Conservation (phyloP, 2,888 invertebrate genomes). For the Acrocera orbiculus region DNA sequence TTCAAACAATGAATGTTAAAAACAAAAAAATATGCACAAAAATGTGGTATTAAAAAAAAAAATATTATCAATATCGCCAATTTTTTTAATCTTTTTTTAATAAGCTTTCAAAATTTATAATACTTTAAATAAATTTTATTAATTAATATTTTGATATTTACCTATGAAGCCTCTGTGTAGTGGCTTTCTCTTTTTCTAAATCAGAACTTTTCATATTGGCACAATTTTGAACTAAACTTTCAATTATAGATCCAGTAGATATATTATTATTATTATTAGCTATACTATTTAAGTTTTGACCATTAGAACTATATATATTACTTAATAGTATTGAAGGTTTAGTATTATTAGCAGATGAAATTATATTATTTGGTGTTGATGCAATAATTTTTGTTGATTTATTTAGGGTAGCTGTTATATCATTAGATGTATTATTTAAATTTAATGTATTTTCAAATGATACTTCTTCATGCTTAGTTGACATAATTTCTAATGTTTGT, state of each 20-base stretch:
- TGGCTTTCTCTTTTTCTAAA: constrained; percentile 21
- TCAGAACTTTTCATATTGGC: constrained; percentile 22
- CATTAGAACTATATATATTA: neutral
- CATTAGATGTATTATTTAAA: constrained; percentile 1
- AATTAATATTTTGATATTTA: no score
- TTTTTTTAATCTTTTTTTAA: neutral
- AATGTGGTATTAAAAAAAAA: no score
- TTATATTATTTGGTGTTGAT: constrained; percentile 4
- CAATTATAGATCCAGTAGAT: constrained; percentile 12
- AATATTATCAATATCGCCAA: neutral
- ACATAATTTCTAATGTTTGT: constrained; percentile 36
- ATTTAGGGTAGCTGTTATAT: constrained; percentile 1
- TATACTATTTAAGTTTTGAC: neutral
- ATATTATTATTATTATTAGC: neutral
- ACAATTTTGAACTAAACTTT: constrained; percentile 19
- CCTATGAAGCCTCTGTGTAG: constrained; percentile 21
- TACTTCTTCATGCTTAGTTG: constrained; percentile 17
- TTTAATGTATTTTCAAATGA: constrained; percentile 5
- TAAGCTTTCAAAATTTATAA: no score
- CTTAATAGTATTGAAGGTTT: neutral
- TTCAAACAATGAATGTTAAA: no score
- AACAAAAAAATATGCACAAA: no score
- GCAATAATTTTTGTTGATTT: neutral
- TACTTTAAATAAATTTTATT: no score
- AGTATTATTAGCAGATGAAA: neutral